Conservation (phyloP, 2,888 invertebrate species). For the Cataglyphis rosenhaueri region DNA sequence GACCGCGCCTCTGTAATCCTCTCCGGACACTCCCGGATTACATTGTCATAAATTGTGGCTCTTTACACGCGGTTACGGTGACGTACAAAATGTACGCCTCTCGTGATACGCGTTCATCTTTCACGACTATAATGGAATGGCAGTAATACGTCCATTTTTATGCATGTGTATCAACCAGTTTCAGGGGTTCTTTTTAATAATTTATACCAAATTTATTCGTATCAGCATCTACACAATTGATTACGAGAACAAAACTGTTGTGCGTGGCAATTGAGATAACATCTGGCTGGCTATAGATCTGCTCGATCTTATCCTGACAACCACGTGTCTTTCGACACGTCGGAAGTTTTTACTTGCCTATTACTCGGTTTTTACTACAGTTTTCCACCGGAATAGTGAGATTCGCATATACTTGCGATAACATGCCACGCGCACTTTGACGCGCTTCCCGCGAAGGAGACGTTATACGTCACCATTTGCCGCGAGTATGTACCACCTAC, state of each 20-base stretch:
- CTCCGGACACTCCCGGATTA: conserved; percentile 40
- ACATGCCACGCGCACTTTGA: neutral
- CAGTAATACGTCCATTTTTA: neutral
- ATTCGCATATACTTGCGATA: conserved; percentile 24
- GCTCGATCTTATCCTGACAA: conserved; percentile 56
- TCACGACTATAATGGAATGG: neutral
- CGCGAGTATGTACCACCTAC: neutral
- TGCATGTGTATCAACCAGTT: neutral
- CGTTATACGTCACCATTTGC: neutral
- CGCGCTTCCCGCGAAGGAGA: neutral
- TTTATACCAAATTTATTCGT: conserved; percentile 37
- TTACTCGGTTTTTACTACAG: conserved; percentile 50
- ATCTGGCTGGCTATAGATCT: conserved; percentile 40
- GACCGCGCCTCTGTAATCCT: conserved; percentile 47
- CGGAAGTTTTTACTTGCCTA: conserved; percentile 58
- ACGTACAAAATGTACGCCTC: conserved; percentile 13
- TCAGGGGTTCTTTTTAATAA: conserved; percentile 39
- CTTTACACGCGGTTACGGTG: conserved; percentile 30
- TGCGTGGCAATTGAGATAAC: conserved; percentile 48
- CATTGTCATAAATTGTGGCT: conserved; percentile 43
- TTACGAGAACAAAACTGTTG: conserved; percentile 44
- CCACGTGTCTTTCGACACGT: conserved; percentile 43
- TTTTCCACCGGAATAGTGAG: conserved; percentile 30
- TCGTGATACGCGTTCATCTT: conserved; percentile 1
- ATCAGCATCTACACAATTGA: conserved; percentile 39